Evolutionary conservation across 2,113 vertebrate species (phyloP).

Genomic region (Balaeniceps rex): DNA sequence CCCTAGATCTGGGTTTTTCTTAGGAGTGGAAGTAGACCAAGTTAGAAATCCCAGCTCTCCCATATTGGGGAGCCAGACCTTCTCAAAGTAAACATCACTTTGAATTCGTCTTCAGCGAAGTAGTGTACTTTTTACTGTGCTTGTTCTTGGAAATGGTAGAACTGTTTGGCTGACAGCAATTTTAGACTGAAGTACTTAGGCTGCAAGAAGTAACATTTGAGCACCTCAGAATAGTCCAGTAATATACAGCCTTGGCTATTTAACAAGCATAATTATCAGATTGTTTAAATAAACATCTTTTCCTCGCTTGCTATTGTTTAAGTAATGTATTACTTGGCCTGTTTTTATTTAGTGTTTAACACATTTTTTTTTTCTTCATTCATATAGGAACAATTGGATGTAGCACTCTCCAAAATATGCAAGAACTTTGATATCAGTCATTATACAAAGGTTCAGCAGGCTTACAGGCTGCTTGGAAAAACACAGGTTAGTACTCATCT

Average conservation of each 20-base stretch:
- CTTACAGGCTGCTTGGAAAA: slow-evolving; percentile 94
- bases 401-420: slow-evolving; percentile 96
- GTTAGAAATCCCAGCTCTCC: neutral
- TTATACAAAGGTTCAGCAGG: slow-evolving; percentile 96
- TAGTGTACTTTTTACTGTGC: neutral
- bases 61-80: neutral
- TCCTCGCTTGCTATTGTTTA: neutral
- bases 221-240: neutral
- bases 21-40: neutral
- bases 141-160: neutral
- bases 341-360: neutral
- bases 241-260: neutral
- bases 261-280: neutral
- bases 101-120: neutral
- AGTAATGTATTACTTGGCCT: neutral
- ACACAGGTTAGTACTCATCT: slow-evolving; percentile 85
- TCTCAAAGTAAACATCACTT: neutral
- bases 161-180: neutral
- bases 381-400: slow-evolving; percentile 93
- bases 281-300: neutral
- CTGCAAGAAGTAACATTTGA: neutral
- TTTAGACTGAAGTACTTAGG: neutral
- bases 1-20: neutral
- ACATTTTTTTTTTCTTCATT: neutral
- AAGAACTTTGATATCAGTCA: slow-evolving; percentile 96